Evolutionary conservation across 2,888 invertebrate genomes (phyloP).

Genomic region (Platerodrilus igneus): DNA sequence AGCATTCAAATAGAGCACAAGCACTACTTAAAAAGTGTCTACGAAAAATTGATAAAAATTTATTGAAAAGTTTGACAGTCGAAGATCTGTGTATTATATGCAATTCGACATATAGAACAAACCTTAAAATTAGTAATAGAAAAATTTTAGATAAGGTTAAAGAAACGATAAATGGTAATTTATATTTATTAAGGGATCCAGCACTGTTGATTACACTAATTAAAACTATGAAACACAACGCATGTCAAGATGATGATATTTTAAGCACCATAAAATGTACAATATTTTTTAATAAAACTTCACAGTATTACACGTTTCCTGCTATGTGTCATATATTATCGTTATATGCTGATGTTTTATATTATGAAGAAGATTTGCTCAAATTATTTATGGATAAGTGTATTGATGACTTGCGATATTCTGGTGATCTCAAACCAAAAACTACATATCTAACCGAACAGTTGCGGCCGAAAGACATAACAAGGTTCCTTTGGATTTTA

Average conservation of each 20-base stretch:
- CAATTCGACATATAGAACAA: constrained; percentile 44
- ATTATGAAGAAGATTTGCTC: constrained; percentile 40
- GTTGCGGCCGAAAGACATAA: constrained; percentile 47
- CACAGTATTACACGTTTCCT: constrained; percentile 41
- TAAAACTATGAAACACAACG: constrained; percentile 45
- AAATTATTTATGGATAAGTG: constrained; percentile 36
- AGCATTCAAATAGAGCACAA: constrained; percentile 36
- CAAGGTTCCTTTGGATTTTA: constrained; percentile 46
- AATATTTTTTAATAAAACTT: constrained; percentile 42
- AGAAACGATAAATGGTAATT: constrained; percentile 39
- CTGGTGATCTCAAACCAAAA: constrained; percentile 22
- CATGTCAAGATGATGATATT: constrained; percentile 41
- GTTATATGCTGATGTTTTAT: constrained; percentile 44
- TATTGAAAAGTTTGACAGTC: constrained; percentile 33
- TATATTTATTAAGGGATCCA: constrained; percentile 42
- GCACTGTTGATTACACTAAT: constrained; percentile 44
- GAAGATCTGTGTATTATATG: constrained; percentile 46
- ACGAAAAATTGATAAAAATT: constrained; percentile 29
- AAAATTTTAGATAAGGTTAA: constrained; percentile 38
- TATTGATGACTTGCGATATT: constrained; percentile 34
- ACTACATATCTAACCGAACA: constrained; percentile 29
- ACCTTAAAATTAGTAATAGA: constrained; percentile 40
- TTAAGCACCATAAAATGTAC: constrained; percentile 42
- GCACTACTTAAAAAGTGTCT: constrained; percentile 36
- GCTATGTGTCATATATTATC: constrained; percentile 45